phyloP scores from a whole-genome alignment of 2,113 vertebrate species.

The Paedocypris sp. region DNA sequence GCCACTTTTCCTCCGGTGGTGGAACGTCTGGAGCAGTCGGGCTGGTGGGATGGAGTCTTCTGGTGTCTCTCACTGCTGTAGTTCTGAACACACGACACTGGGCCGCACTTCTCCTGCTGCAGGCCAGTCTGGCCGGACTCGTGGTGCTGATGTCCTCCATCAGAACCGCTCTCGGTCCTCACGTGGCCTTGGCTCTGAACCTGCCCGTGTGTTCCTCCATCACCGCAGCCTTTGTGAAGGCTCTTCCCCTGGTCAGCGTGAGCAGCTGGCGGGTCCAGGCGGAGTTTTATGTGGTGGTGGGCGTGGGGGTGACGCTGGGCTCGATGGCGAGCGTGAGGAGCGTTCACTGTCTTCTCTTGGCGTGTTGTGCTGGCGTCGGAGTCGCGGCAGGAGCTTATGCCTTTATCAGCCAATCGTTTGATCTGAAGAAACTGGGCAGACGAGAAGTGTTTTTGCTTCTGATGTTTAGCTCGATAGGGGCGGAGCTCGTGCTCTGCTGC shows the following conservation, averaged over 20 bases:
- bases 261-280: accelerated
- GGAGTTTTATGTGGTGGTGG: not conserved
- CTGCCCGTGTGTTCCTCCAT: not conserved
- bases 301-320: not conserved
- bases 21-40: too few species aligned
- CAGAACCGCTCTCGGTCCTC: not conserved
- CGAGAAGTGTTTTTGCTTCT: not conserved
- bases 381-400: not conserved
- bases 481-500: not conserved
- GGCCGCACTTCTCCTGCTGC: not conserved
- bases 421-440: not conserved
- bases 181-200: not conserved
- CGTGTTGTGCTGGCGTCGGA: not conserved
- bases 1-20: not conserved
- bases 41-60: not conserved
- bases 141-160: not conserved
- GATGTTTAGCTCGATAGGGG: not conserved
- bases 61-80: not conserved
- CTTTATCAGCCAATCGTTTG: not conserved
- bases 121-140: not conserved
- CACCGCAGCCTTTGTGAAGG: not conserved
- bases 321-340: not conserved
- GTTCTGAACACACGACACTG: not conserved
- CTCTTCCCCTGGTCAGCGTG: not conserved
- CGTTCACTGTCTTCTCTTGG: not conserved